Base-by-base conservation (phyloP, 2,113 vertebrate species). In the Ailurus styani region DNA sequence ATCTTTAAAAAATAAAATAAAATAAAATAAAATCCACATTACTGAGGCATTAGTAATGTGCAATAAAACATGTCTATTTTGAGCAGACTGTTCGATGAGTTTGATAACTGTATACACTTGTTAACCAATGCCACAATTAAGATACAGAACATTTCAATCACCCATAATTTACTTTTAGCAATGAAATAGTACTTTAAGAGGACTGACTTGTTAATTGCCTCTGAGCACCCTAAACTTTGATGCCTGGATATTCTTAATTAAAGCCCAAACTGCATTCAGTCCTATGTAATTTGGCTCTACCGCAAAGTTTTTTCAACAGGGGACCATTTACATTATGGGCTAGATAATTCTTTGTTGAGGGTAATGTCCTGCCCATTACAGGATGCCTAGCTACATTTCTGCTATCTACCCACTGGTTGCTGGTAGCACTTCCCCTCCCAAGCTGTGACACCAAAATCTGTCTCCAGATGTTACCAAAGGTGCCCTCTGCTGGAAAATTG, bases 1-100 rank as follows among this genome's bases (percentile, higher is more conserved):
- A n/a, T n/a, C n/a, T n/a, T n/a, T n/a, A n/a, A n/a, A n/a, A n/a
- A n/a, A n/a, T n/a, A n/a, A n/a, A n/a, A n/a, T n/a, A n/a, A n/a
- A n/a, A n/a, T n/a, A n/a, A n/a, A n/a, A n/a, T 37, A 62, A 94
- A 91, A 82, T 96, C 27, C 78, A 68, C 15, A 96, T 84, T 13
- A 47, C 17, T 25, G 0, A 91, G 11, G 27, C 29, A 40, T 50
- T 29, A 91, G 47, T 96, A 78, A 72, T 21, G 85, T 86, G 47
- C 18, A 42, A 47, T 57, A 37, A 90, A 93, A 87, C 10, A 68
- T 62, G 21, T 31, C 14, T 55, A 40, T 75, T 93, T 93, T 90
- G 7, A 57, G 17, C 50, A 17, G 45, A 45, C 13, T 7, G 8
- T 23, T 89, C n/a, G 73, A 13, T 50, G n/a, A 73, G 10, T 85